These are phyloP conservation scores for Belonocnema kinseyi DNA, from an alignment of 1,140 invertebrate genomes.

Conservation along the genomic window DNA sequence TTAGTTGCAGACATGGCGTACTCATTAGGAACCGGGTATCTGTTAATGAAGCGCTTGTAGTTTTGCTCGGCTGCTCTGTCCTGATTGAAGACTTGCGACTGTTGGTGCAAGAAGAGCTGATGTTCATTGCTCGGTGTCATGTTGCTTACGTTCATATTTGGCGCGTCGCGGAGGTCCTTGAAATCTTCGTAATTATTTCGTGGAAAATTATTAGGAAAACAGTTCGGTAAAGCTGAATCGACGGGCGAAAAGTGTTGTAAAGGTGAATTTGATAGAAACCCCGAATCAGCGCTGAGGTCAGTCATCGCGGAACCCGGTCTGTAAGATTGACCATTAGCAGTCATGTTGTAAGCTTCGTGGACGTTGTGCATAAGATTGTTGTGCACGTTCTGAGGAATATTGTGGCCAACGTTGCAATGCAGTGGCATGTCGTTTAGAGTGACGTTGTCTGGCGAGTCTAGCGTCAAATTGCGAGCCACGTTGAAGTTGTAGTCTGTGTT, in stretches of 20 bases:
- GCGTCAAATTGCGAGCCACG: conserved; percentile 54
- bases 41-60: conserved; percentile 62
- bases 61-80: conserved; percentile 62
- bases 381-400: conserved; percentile 51
- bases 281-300: conserved; percentile 68
- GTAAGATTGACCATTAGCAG: conserved; percentile 57
- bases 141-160: conserved; percentile 55
- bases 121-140: conserved; percentile 59
- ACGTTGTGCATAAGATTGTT: conserved; percentile 59
- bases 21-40: conserved; percentile 61
- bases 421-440: conserved; percentile 59
- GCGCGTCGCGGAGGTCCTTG: conserved; percentile 60
- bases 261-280: conserved; percentile 70
- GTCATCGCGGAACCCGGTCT: conserved; percentile 69
- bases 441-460: conserved; percentile 60
- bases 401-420: conserved; percentile 58
- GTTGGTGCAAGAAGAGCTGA: conserved; percentile 60
- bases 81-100: conserved; percentile 47
- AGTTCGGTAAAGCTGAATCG: conserved; percentile 64
- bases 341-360: conserved; percentile 61
- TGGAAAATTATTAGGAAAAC: conserved; percentile 60
- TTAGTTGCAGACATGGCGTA: conserved; percentile 48
- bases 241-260: conserved; percentile 69
- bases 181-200: conserved; percentile 62
- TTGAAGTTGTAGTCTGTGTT: conserved; percentile 70